Evolutionary conservation across 2,113 vertebrate genomes (phyloP).

Genomic region (Myotis brandtii): DNA sequence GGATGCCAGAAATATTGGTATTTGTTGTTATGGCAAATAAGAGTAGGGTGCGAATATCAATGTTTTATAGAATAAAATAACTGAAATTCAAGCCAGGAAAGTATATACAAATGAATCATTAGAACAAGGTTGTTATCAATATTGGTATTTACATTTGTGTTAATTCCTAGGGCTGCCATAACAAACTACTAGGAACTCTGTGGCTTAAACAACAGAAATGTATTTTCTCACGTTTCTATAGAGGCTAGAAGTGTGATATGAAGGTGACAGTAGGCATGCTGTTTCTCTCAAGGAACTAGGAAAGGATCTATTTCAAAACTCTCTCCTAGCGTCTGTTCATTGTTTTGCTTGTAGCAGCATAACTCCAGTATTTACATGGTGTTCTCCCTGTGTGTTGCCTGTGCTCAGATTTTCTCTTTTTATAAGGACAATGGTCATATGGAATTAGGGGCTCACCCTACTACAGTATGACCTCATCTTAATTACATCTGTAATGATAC

Average conservation of each 20-base stretch:
- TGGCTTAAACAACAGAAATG: not conserved
- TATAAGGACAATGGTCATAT: not conserved
- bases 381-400: not conserved
- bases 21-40: not conserved
- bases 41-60: not conserved
- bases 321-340: not conserved
- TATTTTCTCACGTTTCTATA: not conserved
- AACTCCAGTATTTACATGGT: too few species aligned
- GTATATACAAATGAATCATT: not conserved
- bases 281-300: not conserved
- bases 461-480: not conserved
- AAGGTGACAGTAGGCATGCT: not conserved
- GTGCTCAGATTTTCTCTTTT: not conserved
- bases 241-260: not conserved
- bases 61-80: not conserved
- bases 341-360: not conserved
- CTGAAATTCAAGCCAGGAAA: not conserved
- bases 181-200: not conserved
- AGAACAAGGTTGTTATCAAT: not conserved
- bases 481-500: not conserved
- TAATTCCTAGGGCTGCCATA: not conserved
- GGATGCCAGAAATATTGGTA: not conserved
- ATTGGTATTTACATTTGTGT: not conserved
- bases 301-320: not conserved
- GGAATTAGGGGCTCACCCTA: not conserved